Evolutionary conservation across 2,113 vertebrate species (phyloP).

Genomic region (Myrmecophaga tridactyla): DNA sequence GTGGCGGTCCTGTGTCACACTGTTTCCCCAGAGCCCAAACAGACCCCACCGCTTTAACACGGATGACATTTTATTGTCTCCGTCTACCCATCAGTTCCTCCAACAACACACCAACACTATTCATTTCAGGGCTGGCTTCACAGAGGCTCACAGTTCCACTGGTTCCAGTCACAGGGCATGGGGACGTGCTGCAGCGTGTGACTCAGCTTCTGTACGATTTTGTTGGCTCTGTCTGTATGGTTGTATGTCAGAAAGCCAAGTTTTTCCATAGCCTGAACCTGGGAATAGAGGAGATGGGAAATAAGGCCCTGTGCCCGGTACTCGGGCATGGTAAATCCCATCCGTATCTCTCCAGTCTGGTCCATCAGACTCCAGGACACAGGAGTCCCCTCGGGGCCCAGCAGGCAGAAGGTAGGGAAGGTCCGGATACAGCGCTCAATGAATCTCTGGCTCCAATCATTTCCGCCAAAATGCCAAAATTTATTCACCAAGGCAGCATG

Average conservation of each 20-base stretch:
- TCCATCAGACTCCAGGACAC: slow-evolving; percentile 43
- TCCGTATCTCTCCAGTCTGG: slow-evolving; percentile 40
- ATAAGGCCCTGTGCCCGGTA: slow-evolving; percentile 6
- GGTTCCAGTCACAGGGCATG: slow-evolving; percentile 57
- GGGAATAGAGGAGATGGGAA: not conserved
- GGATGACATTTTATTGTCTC: not conserved
- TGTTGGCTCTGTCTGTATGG: slow-evolving; percentile 36
- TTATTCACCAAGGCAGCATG: slow-evolving; percentile 39
- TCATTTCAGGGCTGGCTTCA: not conserved
- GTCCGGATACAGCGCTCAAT: not conserved
- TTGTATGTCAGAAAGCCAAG: not conserved
- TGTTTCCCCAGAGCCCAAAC: not conserved
- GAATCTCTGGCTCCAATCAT: slow-evolving; percentile 40
- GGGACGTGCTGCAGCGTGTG: not conserved
- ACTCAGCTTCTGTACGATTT: not conserved
- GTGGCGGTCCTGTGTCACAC: too few species aligned
- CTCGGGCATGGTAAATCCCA: slow-evolving; percentile 32
- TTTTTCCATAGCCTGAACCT: not conserved
- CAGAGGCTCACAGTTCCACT: slow-evolving; percentile 51
- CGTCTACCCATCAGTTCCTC: not conserved
- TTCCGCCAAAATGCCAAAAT: slow-evolving; percentile 53
- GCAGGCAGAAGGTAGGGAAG: slow-evolving; percentile 35
- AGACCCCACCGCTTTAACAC: too few species aligned
- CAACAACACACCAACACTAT: not conserved
- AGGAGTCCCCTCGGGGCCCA: not conserved